Evolutionary conservation across 2,888 invertebrate genomes (phyloP).

Genomic region (Tridacna gigas): DNA sequence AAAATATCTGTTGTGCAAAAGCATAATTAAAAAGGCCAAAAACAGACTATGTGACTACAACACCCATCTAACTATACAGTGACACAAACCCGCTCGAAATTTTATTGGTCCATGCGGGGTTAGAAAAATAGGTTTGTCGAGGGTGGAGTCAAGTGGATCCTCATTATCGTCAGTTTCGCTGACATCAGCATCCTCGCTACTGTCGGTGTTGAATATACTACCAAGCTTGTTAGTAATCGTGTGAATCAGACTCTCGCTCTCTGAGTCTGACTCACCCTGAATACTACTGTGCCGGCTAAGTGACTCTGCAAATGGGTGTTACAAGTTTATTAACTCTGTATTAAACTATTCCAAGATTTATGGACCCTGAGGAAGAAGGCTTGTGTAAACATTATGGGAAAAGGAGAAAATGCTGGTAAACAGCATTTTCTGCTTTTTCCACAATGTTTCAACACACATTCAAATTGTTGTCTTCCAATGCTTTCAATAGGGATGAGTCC

Average conservation of each 20-base stretch:
- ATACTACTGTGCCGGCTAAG: constrained; percentile 80
- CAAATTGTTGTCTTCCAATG: no score
- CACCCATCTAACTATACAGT: not conserved
- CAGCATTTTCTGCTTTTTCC: no score
- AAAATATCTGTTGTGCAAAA: no score
- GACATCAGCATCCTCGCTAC: constrained; percentile 85
- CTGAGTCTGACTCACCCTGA: constrained; percentile 84
- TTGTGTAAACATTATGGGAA: no score
- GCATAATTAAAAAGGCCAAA: not conserved
- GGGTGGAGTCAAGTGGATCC: constrained; percentile 77
- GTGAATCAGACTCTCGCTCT: constrained; percentile 81
- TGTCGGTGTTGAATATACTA: constrained; percentile 89
- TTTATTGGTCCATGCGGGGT: constrained; percentile 82
- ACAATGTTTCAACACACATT: no score
- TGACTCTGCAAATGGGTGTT: constrained; percentile 73
- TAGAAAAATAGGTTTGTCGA: constrained; percentile 82
- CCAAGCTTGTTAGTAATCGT: constrained; percentile 82
- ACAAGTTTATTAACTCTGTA: not conserved
- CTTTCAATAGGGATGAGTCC: no score
- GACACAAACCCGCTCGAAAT: constrained; percentile 76
- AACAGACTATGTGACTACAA: not conserved
- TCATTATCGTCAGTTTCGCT: constrained; percentile 81
- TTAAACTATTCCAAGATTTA: no score
- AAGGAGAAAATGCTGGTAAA: no score
- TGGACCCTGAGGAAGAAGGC: no score